These are phyloP conservation scores for Notarius lentiginosus DNA, from an alignment of 2,113 vertebrate genomes.

Conservation along the genomic window DNA sequence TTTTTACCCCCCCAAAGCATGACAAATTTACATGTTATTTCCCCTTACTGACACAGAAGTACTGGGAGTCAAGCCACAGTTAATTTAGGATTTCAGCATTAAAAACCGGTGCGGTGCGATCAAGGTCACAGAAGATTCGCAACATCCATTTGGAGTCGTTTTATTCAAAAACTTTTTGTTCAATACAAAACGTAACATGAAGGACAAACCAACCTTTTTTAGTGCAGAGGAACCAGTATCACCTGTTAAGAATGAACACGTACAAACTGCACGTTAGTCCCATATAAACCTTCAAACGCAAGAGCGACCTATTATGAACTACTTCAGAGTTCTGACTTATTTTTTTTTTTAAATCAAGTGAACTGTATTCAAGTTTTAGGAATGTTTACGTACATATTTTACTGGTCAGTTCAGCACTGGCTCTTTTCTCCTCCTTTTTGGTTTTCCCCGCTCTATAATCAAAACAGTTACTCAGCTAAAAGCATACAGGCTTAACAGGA, in stretches of 20 bases:
- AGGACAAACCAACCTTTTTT: slow-evolving; percentile 77
- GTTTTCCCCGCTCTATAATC: slow-evolving; percentile 29
- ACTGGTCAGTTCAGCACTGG: slow-evolving; percentile 61
- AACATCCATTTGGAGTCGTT: background rate
- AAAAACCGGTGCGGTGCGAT: background rate
- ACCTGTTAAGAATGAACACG: slow-evolving; percentile 64
- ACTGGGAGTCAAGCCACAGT: background rate
- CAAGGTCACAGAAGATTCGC: too few relatives aligned
- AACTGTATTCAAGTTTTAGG: background rate
- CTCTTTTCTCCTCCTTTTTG: slow-evolving; percentile 41
- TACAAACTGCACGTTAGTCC: background rate
- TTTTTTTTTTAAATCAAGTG: background rate
- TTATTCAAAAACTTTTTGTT: background rate
- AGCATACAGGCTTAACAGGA: slow-evolving; percentile 14
- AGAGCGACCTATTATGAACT: background rate
- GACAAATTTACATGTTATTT: background rate
- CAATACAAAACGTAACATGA: slow-evolving; percentile 41
- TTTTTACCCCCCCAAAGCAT: too few relatives aligned
- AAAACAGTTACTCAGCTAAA: background rate
- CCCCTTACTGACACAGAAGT: background rate
- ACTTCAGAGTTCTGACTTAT: background rate
- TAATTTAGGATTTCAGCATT: background rate
- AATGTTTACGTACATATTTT: slow-evolving; percentile 67
- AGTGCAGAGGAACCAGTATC: slow-evolving; percentile 64
- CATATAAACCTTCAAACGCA: background rate